These are phyloP conservation scores for Drosophila robusta DNA, from an alignment of 2,888 invertebrate genomes.

Conservation along the genomic window DNA sequence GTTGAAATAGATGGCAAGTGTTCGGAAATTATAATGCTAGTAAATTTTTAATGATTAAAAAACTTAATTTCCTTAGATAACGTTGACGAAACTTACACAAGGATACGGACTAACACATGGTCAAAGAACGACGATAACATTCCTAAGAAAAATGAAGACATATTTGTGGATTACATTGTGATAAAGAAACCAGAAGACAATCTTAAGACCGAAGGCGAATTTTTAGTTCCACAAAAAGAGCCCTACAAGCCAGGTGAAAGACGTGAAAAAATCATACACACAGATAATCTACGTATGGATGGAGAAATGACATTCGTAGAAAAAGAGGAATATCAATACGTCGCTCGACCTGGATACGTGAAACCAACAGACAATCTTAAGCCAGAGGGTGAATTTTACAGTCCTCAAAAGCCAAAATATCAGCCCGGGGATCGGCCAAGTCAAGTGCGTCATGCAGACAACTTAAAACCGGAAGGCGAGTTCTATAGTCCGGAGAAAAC, in stretches of 20 bases:
- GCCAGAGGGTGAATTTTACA: conserved; percentile 58
- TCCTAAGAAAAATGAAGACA: conserved; percentile 84
- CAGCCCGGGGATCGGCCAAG: conserved; percentile 83
- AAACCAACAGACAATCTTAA: conserved; percentile 75
- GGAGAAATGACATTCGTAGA: conserved; percentile 86
- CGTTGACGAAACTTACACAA: conserved; percentile 72
- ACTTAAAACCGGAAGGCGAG: conserved; percentile 74
- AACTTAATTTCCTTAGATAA: conserved; percentile 51
- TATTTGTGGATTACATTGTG: conserved; percentile 68
- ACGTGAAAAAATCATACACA: conserved; percentile 85
- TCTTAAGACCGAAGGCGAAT: conserved; percentile 87
- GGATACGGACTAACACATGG: conserved; percentile 83
- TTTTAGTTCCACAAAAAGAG: conserved; percentile 84
- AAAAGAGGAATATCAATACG: conserved; percentile 85
- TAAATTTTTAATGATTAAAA: neutral
- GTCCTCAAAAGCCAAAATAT: conserved; percentile 76
- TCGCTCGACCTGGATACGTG: conserved; percentile 85
- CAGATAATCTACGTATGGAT: conserved; percentile 87
- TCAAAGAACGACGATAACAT: conserved; percentile 86
- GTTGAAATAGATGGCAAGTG: conserved; percentile 62
- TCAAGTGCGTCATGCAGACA: conserved; percentile 85
- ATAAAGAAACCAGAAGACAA: conserved; percentile 87
- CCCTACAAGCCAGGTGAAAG: conserved; percentile 86
- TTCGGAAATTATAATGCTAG: neutral
- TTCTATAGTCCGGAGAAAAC: conserved; percentile 86